Evolutionary conservation across 2,888 invertebrate genomes (phyloP).

Genomic region (Asteroscopus sphinx): DNA sequence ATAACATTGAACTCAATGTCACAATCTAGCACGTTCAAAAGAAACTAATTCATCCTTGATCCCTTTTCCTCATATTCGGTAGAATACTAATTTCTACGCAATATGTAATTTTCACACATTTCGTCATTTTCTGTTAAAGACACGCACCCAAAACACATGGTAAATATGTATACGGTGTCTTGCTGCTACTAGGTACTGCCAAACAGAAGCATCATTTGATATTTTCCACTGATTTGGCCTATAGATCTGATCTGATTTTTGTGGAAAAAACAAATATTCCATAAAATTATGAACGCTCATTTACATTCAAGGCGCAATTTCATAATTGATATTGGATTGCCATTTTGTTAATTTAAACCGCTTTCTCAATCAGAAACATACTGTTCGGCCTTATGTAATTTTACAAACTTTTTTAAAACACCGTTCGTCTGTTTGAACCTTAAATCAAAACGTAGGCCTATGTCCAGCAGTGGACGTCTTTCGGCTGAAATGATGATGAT

Average conservation of each 20-base stretch:
- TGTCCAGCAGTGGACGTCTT: too few species aligned
- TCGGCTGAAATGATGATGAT: too few species aligned
- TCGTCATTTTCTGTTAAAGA: slow-evolving; percentile 24
- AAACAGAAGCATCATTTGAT: slow-evolving; percentile 4
- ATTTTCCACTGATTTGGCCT: too few species aligned
- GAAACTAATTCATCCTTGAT: slow-evolving; percentile 46
- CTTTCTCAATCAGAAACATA: too few species aligned
- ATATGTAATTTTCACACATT: slow-evolving; percentile 45
- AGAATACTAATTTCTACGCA: slow-evolving; percentile 25
- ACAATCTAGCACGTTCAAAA: slow-evolving; percentile 27
- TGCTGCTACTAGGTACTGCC: slow-evolving; percentile 3
- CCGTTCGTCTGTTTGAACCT: too few species aligned
- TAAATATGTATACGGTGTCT: slow-evolving; percentile 17
- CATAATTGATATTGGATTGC: slow-evolving; percentile 7
- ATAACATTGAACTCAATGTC: slow-evolving; percentile 23
- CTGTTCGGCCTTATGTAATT: too few species aligned
- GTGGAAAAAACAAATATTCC: slow-evolving; percentile 10
- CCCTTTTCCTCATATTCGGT: slow-evolving; percentile 31
- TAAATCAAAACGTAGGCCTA: too few species aligned
- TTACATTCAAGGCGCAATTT: slow-evolving; percentile 8
- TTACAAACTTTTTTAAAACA: too few species aligned
- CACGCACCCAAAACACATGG: slow-evolving; percentile 12
- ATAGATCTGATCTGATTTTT: slow-evolving; percentile 10
- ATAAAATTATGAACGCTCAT: slow-evolving; percentile 23
- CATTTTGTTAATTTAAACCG: slow-evolving; percentile 10